These are phyloP conservation scores for Chromobotia macracanthus DNA, from an alignment of 2,797 vertebrate genomes.

Conservation along the genomic window DNA sequence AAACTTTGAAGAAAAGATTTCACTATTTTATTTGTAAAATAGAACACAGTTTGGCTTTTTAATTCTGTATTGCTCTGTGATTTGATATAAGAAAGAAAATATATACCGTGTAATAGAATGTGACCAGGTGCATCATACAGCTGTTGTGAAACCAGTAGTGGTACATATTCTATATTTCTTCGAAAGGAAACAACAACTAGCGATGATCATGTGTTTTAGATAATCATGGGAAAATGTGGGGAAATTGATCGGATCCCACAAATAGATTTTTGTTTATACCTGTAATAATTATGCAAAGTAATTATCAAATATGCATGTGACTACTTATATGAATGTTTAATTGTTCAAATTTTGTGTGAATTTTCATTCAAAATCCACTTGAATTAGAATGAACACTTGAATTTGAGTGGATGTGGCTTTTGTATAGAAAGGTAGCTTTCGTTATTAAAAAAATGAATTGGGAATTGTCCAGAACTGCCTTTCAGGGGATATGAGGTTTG, in stretches of 20 bases:
- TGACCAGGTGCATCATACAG: no score
- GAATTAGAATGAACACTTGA: background rate
- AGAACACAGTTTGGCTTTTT: background rate
- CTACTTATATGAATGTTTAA: no score
- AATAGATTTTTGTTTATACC: no score
- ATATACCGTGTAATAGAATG: background rate
- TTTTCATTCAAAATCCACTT: background rate
- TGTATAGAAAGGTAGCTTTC: background rate
- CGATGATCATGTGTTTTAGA: no score
- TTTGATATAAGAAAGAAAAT: background rate
- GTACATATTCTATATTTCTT: no score
- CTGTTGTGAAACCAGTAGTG: no score
- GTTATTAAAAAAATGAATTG: background rate
- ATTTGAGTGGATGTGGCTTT: background rate
- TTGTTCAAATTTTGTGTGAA: background rate
- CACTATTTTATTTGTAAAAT: background rate
- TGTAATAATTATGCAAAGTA: no score
- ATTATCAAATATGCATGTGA: no score
- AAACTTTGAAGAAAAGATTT: background rate
- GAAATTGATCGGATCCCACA: background rate
- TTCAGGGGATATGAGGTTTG: background rate
- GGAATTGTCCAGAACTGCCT: background rate
- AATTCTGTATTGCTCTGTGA: background rate
- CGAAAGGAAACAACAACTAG: no score
- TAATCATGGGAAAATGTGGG: no score